These are phyloP conservation scores for Rhopilema esculentum DNA, from an alignment of 30 jellyfish, hydroid and myxozoan genomes.

Conservation along the genomic window DNA sequence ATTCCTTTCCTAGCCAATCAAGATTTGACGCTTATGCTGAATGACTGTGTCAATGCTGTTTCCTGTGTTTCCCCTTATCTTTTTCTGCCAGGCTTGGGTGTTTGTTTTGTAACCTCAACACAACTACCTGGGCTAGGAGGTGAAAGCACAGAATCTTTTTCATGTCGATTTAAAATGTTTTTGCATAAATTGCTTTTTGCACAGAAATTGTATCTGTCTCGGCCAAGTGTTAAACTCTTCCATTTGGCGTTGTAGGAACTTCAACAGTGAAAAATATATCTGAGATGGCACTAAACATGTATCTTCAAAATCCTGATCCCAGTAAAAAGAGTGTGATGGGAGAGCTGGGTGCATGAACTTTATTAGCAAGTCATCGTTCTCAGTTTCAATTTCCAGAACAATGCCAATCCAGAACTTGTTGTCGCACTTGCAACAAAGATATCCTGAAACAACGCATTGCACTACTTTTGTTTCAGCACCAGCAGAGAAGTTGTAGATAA, in stretches of 20 bases:
- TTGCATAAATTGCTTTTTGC: too few species aligned
- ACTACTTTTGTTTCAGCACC: too few species aligned
- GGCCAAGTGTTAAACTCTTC: too few species aligned
- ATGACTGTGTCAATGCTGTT: background rate
- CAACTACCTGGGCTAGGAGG: constrained; percentile 13
- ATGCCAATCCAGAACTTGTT: constrained; percentile 45
- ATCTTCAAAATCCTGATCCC: constrained; percentile 15
- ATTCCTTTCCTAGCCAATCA: too few species aligned
- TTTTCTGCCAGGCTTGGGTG: constrained; percentile 8
- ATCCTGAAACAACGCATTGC: too few species aligned
- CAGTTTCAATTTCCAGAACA: constrained; percentile 10
- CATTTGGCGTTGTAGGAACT: too few species aligned
- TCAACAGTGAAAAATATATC: too few species aligned
- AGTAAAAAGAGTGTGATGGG: constrained; percentile 33
- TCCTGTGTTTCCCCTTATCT: constrained; percentile 1
- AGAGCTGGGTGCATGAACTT: constrained; percentile 59
- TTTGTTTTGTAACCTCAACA: constrained; percentile 4
- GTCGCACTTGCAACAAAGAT: constrained; percentile 6
- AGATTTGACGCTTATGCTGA: too few species aligned
- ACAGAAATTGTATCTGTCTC: too few species aligned
- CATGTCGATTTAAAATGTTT: constrained; percentile 28
- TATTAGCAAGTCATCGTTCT: constrained; percentile 37
- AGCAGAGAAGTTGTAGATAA: too few species aligned
- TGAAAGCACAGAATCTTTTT: constrained; percentile 19
- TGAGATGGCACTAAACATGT: constrained; percentile 14